Conservation (phyloP, 2,113 vertebrate genomes). For the Cathartes aura region DNA sequence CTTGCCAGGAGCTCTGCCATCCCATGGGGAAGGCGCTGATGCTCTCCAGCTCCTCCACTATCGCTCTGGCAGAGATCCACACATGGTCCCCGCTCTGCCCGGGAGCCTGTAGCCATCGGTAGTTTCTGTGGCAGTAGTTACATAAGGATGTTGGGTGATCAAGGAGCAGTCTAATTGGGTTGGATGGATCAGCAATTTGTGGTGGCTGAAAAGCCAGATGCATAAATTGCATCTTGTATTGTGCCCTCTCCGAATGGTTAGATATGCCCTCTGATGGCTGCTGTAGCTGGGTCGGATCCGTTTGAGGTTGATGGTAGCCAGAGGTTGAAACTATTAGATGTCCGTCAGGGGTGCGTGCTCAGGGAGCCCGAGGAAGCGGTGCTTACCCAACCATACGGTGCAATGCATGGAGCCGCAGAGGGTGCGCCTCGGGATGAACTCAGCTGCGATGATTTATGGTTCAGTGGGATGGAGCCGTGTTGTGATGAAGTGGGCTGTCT, state of each 20-base stretch:
- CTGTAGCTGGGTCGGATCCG: neutral
- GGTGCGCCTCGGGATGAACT: neutral
- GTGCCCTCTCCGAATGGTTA: neutral
- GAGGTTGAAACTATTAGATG: neutral
- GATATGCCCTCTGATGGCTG: neutral
- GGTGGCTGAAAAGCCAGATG: neutral
- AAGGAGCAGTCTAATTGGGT: neutral
- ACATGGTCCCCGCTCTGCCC: neutral
- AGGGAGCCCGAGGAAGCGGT: accelerated
- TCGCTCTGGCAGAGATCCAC: neutral
- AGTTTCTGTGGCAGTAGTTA: neutral
- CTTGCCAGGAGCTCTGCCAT: conserved; percentile 33
- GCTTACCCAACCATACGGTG: neutral
- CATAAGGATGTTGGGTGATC: neutral
- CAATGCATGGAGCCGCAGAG: accelerated
- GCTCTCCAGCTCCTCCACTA: neutral
- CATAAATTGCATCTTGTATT: neutral
- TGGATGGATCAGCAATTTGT: neutral
- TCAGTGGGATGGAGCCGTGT: neutral
- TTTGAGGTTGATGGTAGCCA: neutral
- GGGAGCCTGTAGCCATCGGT: neutral
- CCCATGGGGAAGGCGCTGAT: neutral
- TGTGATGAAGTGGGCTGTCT: neutral
- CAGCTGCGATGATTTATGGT: neutral
- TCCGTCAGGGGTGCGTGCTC: neutral